Base-by-base conservation (phyloP, 2,113 vertebrate genomes). In the Crotalus helleri region DNA sequence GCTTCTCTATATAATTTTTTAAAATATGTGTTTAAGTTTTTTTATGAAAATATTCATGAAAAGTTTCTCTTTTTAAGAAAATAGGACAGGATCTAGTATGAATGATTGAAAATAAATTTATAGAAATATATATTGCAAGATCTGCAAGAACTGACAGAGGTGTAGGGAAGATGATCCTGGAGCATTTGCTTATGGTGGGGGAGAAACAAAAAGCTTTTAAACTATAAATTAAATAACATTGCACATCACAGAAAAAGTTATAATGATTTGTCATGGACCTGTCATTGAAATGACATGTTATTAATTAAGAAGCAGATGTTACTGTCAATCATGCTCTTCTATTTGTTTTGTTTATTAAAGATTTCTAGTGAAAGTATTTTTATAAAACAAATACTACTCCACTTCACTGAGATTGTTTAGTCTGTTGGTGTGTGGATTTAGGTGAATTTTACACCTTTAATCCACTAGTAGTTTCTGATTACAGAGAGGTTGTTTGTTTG, bases 381-480 rank as follows among this genome's bases (percentile, higher is more conserved):
- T 97, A 95, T 93, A 96, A 97, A 96, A 98, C 98, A 97, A 97
- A 97, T 97, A 96, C 97, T 98, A 98, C 97, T 97, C 33, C 97
- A 97, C 97, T 96, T 98, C 97, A 94, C 97, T 97, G 97, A 97
- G 97, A 97, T 98, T 99, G 98, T 99, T 99, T 98, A 99, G 98
- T 99, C 98, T 99, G 98, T 96, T 95, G 95, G 96, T 98, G 96
- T 97, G 97, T 97, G 97, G 97, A 95, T 96, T 96, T 97, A 97
- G 98, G 98, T 96, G 97, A 97, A 97, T 98, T 98, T 98, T 98
- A 98, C 98, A 98, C 98, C 98, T 98, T 97, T 97, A 97, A 96
- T 97, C 98, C 97, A 96, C 97, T 98, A 98, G 98, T 98, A 98
- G 98, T 97, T 98, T 99, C 98, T 98, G 97, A 97, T 99, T 99